phyloP scores from a whole-genome alignment of 2,888 invertebrate genomes.

The Melieria crassipennis region DNA sequence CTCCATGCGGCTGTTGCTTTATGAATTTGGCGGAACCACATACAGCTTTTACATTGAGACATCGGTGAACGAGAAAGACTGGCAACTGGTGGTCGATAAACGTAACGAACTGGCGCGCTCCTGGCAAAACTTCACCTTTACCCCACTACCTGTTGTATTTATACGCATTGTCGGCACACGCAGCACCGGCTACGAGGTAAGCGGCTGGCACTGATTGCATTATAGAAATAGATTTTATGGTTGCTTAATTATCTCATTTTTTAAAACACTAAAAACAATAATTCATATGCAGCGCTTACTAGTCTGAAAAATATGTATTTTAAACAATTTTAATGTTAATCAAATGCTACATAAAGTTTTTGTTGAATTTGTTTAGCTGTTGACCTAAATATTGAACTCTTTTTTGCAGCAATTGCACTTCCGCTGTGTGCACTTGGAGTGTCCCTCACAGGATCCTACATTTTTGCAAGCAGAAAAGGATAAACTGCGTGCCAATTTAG shows the following conservation, averaged over 20 bases:
- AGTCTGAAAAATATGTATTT: too few species aligned
- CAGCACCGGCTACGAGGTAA: conserved; percentile 96
- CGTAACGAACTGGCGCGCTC: conserved; percentile 87
- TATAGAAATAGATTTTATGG: too few species aligned
- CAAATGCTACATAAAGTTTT: too few species aligned
- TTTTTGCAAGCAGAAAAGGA: conserved; percentile 51
- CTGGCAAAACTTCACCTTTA: conserved; percentile 93
- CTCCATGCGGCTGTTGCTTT: conserved; percentile 90
- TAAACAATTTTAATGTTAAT: too few species aligned
- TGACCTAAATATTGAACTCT: not conserved
- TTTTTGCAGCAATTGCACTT: conserved; percentile 91
- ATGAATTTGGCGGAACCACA: conserved; percentile 90
- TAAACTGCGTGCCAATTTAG: conserved; percentile 36
- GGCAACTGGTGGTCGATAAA: conserved; percentile 91
- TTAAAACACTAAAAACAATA: not conserved
- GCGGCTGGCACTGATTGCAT: conserved; percentile 38
- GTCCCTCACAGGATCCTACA: conserved; percentile 76
- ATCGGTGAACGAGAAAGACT: conserved; percentile 90
- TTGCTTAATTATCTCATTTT: too few species aligned
- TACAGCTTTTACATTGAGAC: conserved; percentile 98
- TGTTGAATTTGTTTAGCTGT: conserved; percentile 19
- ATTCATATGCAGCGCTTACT: too few species aligned
- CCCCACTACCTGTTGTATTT: conserved; percentile 87
- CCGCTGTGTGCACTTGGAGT: conserved; percentile 98
- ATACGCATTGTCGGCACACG: conserved; percentile 95